phyloP scores from a whole-genome alignment of 2,888 invertebrate species.

The Acrocera orbiculus region DNA sequence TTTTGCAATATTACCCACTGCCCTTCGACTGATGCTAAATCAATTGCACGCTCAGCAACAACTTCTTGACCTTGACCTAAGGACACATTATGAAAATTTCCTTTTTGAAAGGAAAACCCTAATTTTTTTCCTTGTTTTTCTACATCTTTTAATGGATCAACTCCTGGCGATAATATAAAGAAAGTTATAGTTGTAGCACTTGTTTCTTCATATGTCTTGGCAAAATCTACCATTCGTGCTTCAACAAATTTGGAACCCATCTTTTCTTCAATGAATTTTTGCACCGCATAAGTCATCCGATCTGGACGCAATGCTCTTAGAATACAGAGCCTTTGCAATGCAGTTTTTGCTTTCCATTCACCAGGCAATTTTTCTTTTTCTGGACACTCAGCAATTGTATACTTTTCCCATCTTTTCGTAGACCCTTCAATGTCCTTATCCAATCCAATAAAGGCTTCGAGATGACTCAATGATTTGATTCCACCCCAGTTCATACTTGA shows the following conservation, averaged over 20 bases:
- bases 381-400: constrained; percentile 79
- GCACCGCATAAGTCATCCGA: constrained; percentile 75
- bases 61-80: constrained; percentile 89
- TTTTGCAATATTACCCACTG: constrained; percentile 93
- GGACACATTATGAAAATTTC: constrained; percentile 84
- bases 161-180: constrained; percentile 87
- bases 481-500: constrained; percentile 66
- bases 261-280: constrained; percentile 75
- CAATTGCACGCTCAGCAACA: constrained; percentile 78
- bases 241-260: constrained; percentile 68
- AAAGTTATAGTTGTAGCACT: constrained; percentile 73
- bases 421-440: constrained; percentile 87
- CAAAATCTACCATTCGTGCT: constrained; percentile 59
- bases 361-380: constrained; percentile 88
- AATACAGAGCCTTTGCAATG: constrained; percentile 76
- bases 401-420: constrained; percentile 81
- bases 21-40: constrained; percentile 51
- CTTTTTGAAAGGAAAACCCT: constrained; percentile 59
- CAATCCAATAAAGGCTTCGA: constrained; percentile 65
- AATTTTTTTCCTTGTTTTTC: constrained; percentile 67
- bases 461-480: constrained; percentile 53
- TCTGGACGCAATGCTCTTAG: constrained; percentile 83
- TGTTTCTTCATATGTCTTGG: constrained; percentile 72
- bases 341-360: constrained; percentile 84
- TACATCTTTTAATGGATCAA: constrained; percentile 85